Conservation (phyloP, 1,140 invertebrate genomes). For the Plectus sambesii region DNA sequence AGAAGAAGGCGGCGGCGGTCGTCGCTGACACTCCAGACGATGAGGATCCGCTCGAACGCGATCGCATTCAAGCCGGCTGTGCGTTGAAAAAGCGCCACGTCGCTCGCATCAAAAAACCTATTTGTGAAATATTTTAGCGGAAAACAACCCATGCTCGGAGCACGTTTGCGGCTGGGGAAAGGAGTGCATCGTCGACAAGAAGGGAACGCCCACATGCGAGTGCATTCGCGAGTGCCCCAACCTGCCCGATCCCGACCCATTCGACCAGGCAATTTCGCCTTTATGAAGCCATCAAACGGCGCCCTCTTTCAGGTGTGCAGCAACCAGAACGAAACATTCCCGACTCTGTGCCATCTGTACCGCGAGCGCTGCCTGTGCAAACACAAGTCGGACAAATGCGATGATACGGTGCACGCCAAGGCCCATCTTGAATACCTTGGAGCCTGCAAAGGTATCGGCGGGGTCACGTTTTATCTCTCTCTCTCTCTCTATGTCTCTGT, state of each 20-base stretch:
- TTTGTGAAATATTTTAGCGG: slow-evolving; percentile 14
- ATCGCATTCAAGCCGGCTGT: slow-evolving; percentile 9
- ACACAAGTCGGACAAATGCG: slow-evolving; percentile 61
- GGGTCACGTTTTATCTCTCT: no score
- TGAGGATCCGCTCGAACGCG: slow-evolving; percentile 16
- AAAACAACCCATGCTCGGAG: slow-evolving; percentile 61
- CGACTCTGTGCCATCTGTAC: slow-evolving; percentile 79
- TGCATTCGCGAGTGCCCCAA: slow-evolving; percentile 69
- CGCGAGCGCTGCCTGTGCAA: slow-evolving; percentile 76
- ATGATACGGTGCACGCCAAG: slow-evolving; percentile 57
- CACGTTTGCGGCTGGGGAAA: slow-evolving; percentile 78
- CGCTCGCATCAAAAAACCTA: slow-evolving; percentile 6
- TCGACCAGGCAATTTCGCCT: slow-evolving; percentile 30
- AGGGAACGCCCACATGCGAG: slow-evolving; percentile 64
- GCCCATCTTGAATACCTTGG: slow-evolving; percentile 81
- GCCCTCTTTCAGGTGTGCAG: slow-evolving; percentile 63
- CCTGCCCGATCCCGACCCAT: slow-evolving; percentile 36
- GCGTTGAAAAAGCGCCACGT: slow-evolving; percentile 11
- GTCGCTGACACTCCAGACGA: slow-evolving; percentile 17
- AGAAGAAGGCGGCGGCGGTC: slow-evolving; percentile 4
- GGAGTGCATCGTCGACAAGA: slow-evolving; percentile 62
- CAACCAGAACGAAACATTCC: slow-evolving; percentile 82
- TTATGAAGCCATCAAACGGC: neutral
- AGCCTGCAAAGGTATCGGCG: slow-evolving; percentile 44
- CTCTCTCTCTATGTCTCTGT: no score